These are phyloP conservation scores for Clarias magur DNA, from an alignment of 2,113 vertebrate species.

Conservation along the genomic window DNA sequence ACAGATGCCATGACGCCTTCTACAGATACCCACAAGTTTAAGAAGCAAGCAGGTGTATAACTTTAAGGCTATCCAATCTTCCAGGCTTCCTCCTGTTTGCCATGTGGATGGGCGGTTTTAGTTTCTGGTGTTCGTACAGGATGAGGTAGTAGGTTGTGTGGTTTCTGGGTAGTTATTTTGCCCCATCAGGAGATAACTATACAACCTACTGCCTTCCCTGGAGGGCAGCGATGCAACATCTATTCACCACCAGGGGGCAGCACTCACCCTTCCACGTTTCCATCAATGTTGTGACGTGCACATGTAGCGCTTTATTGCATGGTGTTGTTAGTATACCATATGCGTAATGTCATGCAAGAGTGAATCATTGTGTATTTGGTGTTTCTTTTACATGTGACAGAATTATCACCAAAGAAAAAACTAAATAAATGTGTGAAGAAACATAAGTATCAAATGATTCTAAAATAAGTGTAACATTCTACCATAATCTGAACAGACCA, in stretches of 20 bases:
- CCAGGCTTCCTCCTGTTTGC: neutral
- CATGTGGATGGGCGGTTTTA: neutral
- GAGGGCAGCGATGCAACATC: conserved; percentile 78
- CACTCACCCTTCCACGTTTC: neutral
- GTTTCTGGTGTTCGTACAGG: conserved; percentile 80
- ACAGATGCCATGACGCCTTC: neutral
- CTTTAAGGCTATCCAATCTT: neutral
- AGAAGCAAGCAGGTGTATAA: neutral
- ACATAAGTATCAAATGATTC: neutral
- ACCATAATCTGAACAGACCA: neutral
- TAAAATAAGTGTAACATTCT: neutral
- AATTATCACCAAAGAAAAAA: neutral
- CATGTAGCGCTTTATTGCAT: neutral
- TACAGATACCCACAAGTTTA: neutral
- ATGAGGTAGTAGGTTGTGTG: conserved; percentile 99
- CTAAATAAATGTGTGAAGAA: neutral
- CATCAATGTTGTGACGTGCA: neutral
- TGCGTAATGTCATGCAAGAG: neutral
- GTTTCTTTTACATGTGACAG: neutral
- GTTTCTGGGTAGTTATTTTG: conserved; percentile 99
- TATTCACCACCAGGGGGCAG: conserved; percentile 24
- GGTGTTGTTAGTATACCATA: neutral
- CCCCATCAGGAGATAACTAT: conserved; percentile 99
- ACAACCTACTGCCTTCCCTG: conserved; percentile 99
- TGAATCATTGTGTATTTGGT: neutral